Conservation (phyloP, 2,888 invertebrate species). For the Cosmorhoe ocellata region DNA sequence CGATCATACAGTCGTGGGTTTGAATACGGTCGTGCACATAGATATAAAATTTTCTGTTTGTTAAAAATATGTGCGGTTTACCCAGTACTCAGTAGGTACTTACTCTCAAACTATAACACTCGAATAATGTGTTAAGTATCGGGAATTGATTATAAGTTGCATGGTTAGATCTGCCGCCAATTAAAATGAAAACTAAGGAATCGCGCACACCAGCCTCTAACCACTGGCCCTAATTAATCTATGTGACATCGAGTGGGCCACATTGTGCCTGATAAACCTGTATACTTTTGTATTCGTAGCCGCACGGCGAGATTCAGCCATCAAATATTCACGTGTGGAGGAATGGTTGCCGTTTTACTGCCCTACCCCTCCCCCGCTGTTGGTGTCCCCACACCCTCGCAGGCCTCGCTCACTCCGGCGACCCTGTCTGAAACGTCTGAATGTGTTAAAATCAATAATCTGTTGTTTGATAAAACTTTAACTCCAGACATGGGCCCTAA, state of each 20-base stretch:
- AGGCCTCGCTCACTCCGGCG: slow-evolving; percentile 53
- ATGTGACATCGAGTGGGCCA: slow-evolving; percentile 44
- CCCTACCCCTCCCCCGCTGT: slow-evolving; percentile 42
- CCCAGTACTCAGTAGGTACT: no score
- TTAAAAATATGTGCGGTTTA: no score
- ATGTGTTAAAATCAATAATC: slow-evolving; percentile 78
- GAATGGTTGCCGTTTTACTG: slow-evolving; percentile 75
- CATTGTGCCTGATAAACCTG: slow-evolving; percentile 48
- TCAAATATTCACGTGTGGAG: slow-evolving; percentile 80
- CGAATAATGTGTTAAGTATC: no score
- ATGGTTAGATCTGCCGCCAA: not conserved
- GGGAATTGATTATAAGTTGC: no score
- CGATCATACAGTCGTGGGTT: no score
- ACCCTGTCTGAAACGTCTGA: slow-evolving; percentile 75
- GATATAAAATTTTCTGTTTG: no score
- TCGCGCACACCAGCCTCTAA: slow-evolving; percentile 43
- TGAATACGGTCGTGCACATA: no score
- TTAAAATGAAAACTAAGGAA: slow-evolving; percentile 39
- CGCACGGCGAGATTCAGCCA: slow-evolving; percentile 74
- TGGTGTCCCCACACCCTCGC: slow-evolving; percentile 36
- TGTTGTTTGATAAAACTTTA: slow-evolving; percentile 70
- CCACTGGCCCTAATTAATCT: slow-evolving; percentile 48
- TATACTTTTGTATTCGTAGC: slow-evolving; percentile 56
- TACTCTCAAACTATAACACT: no score
- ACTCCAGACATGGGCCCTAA: slow-evolving; percentile 38